These are phyloP conservation scores for Haliclystus octoradiatus DNA, from an alignment of 30 jellyfish, hydroid and myxozoan genomes.

Conservation along the genomic window DNA sequence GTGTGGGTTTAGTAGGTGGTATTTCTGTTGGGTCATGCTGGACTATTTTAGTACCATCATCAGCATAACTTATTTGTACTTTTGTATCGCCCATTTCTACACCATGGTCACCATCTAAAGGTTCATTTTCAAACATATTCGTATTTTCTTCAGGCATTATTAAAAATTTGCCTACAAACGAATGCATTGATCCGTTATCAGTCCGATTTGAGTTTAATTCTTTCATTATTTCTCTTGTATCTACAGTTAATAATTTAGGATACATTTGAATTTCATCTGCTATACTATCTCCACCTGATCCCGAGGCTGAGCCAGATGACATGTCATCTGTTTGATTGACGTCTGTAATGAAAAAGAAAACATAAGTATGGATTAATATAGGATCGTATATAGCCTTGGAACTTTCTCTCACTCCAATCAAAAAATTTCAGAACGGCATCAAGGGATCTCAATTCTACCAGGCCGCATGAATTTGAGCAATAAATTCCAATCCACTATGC, in stretches of 20 bases:
- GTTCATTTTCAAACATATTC: constrained; percentile 24
- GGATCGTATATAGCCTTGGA: no score
- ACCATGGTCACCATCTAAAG: constrained; percentile 26
- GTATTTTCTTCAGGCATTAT: constrained; percentile 51
- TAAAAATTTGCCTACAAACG: constrained; percentile 42
- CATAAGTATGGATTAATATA: no score
- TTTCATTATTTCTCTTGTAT: background rate
- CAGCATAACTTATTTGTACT: constrained; percentile 32
- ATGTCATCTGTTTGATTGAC: no score
- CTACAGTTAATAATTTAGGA: background rate
- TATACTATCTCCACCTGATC: background rate
- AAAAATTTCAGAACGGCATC: no score
- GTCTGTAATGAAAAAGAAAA: no score
- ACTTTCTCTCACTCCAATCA: no score
- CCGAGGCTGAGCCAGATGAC: background rate
- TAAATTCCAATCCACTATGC: no score
- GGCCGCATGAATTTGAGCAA: no score
- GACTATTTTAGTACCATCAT: constrained; percentile 34
- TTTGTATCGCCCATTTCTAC: constrained; percentile 31
- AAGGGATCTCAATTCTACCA: no score
- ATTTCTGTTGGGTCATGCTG: constrained; percentile 41
- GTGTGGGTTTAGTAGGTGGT: constrained; percentile 31
- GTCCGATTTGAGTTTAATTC: constrained; percentile 22
- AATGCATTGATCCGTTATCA: constrained; percentile 35
- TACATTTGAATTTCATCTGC: background rate